Percentiles rank a stretch among this genome's conserved stretches.
Conservation (phyloP, 2,888 invertebrate genomes). For the Agrilus mali region DNA sequence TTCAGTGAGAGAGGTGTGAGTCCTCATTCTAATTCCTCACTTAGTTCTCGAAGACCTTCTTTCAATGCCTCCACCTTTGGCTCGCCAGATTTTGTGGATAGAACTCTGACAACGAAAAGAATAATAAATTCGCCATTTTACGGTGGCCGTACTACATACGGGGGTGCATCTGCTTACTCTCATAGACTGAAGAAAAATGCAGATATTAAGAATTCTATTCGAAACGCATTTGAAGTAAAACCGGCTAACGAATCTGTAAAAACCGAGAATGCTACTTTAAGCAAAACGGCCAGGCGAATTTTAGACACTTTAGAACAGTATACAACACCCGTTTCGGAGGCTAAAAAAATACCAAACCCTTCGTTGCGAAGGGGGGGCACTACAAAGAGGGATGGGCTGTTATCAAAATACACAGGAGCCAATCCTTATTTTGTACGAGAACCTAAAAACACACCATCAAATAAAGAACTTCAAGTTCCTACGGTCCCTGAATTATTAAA, state of each 20-base stretch:
- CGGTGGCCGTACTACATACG: conserved; percentile 60
- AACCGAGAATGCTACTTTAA: conserved; percentile 38
- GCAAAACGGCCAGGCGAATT: conserved; percentile 65
- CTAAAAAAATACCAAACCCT: conserved; percentile 58
- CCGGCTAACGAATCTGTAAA: conserved; percentile 29
- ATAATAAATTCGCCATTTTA: conserved; percentile 58
- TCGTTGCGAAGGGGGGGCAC: conserved; percentile 18
- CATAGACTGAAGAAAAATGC: conserved; percentile 17
- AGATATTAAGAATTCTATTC: conserved; percentile 12
- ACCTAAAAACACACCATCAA: conserved; percentile 16
- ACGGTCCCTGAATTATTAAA: conserved; percentile 49
- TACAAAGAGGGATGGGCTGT: conserved; percentile 16
- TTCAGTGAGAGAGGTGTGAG: conserved; percentile 29
- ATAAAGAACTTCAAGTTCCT: conserved; percentile 45
- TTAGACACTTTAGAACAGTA: conserved; percentile 70
- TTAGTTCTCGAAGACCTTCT: conserved; percentile 38
- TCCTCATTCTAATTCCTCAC: conserved; percentile 31
- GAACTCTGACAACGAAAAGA: conserved; percentile 32
- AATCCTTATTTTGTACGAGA: conserved; percentile 24
- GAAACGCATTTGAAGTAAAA: conserved; percentile 35
- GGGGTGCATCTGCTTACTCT: conserved; percentile 54
- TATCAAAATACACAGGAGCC: conserved; percentile 23
- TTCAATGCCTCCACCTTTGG: conserved; percentile 37
- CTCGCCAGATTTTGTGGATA: conserved; percentile 32
- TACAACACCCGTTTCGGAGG: conserved; percentile 68